Evolutionary conservation across 2,113 vertebrate species (phyloP).

Genomic region (Podarcis muralis): DNA sequence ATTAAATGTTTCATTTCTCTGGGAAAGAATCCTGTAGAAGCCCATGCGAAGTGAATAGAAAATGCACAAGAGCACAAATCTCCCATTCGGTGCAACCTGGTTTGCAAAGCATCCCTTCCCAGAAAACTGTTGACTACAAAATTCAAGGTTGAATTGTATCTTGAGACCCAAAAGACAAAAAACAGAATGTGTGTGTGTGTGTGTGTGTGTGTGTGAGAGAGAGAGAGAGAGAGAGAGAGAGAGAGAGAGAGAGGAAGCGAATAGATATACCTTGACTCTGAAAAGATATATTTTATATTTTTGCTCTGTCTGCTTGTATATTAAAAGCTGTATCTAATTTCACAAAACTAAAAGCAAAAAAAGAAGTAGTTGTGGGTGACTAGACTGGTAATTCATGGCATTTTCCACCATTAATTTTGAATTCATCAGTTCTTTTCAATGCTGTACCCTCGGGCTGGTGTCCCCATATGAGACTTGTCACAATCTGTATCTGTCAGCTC

Average conservation of each 20-base stretch:
- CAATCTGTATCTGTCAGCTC: conserved; percentile 52
- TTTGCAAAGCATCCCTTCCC: not conserved
- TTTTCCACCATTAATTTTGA: conserved; percentile 64
- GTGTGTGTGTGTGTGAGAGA: not conserved
- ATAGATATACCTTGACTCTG: not conserved
- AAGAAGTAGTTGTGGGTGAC: conserved; percentile 42
- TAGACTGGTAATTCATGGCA: conserved; percentile 57
- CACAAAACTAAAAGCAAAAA: conserved; percentile 46
- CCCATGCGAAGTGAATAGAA: not conserved
- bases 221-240: too few relatives aligned
- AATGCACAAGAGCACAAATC: not conserved
- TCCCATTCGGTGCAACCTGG: not conserved
- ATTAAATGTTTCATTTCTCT: not conserved
- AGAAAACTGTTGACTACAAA: not conserved
- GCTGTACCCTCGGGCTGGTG: conserved; percentile 38
- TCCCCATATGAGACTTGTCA: conserved; percentile 55
- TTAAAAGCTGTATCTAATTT: not conserved
- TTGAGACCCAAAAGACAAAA: not conserved
- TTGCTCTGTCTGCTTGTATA: not conserved
- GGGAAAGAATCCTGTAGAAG: not conserved
- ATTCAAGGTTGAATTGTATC: not conserved
- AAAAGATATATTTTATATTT: not conserved
- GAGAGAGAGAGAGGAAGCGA: not conserved
- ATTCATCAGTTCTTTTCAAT: conserved; percentile 47
- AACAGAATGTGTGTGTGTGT: not conserved